Evolutionary conservation across 2,888 invertebrate species (phyloP).

Genomic region (Eupithecia insigniata): DNA sequence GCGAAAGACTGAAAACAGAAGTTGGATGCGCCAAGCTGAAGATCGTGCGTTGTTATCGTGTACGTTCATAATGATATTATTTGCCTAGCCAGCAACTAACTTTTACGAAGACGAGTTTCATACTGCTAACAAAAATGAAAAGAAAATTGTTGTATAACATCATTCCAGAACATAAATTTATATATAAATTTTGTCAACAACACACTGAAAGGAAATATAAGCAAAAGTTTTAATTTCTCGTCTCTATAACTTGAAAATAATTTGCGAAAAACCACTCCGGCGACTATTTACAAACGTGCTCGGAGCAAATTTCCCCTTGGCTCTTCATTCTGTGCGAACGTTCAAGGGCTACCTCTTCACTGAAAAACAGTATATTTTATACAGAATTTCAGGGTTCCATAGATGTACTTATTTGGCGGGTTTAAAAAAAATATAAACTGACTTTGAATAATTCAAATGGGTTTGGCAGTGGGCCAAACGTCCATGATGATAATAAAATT

Average conservation of each 20-base stretch:
- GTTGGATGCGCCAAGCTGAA: neutral
- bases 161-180: neutral
- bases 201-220: neutral
- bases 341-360: slow-evolving; percentile 30
- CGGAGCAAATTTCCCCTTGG: slow-evolving; percentile 33
- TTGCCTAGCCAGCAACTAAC: too few species aligned
- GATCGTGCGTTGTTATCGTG: too few species aligned
- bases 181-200: neutral
- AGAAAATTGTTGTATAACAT: neutral
- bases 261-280: slow-evolving; percentile 37
- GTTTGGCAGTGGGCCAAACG: too few species aligned
- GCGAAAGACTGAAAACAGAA: neutral
- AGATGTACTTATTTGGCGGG: too few species aligned
- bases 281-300: slow-evolving; percentile 40
- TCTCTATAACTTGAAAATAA: slow-evolving; percentile 36
- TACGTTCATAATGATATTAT: too few species aligned
- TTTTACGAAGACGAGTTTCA: neutral
- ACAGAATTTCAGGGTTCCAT: neutral
- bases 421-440: too few species aligned
- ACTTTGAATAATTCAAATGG: too few species aligned
- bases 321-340: slow-evolving; percentile 34
- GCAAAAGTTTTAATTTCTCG: slow-evolving; percentile 4
- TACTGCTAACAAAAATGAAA: neutral
- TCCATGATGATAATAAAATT: neutral
- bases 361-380: slow-evolving; percentile 11